Conservation (phyloP, 1,140 invertebrate genomes). For the Glomeris maerens region DNA sequence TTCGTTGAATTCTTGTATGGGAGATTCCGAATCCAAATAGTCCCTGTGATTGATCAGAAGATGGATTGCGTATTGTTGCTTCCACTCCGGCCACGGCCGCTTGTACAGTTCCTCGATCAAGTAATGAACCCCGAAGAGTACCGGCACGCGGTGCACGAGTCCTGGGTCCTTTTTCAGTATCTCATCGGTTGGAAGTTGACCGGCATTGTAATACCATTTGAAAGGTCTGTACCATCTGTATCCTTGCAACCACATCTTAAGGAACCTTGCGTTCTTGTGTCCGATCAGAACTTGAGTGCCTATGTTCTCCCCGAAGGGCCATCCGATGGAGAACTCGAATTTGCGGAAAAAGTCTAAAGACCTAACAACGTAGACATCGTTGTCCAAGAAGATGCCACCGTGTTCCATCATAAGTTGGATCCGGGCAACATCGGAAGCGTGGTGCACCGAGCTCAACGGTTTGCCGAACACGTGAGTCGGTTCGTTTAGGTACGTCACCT, state of each 20-base stretch:
- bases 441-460: constrained; percentile 24
- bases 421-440: constrained; percentile 29
- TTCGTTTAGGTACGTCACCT: constrained; percentile 10
- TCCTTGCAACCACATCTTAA: constrained; percentile 23
- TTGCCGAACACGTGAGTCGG: constrained; percentile 20
- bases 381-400: constrained; percentile 33
- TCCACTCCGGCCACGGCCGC: constrained; percentile 18
- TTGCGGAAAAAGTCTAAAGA: constrained; percentile 27
- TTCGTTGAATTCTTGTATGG: neutral
- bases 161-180: constrained; percentile 19
- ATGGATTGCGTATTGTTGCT: constrained; percentile 20
- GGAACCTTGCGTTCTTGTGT: constrained; percentile 24
- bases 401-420: constrained; percentile 25
- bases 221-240: constrained; percentile 16
- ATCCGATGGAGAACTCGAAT: constrained; percentile 31
- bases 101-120: constrained; percentile 19
- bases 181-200: constrained; percentile 22
- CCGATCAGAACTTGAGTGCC: constrained; percentile 28
- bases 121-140: constrained; percentile 24
- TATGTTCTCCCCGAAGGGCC: constrained; percentile 24
- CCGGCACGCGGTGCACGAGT: constrained; percentile 22
- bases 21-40: neutral
- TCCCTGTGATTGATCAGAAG: constrained; percentile 14
- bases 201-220: constrained; percentile 26
- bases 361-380: constrained; percentile 29